Base-by-base conservation (phyloP, 2,797 vertebrate species). In the Ptychobarbus kaznakovi region DNA sequence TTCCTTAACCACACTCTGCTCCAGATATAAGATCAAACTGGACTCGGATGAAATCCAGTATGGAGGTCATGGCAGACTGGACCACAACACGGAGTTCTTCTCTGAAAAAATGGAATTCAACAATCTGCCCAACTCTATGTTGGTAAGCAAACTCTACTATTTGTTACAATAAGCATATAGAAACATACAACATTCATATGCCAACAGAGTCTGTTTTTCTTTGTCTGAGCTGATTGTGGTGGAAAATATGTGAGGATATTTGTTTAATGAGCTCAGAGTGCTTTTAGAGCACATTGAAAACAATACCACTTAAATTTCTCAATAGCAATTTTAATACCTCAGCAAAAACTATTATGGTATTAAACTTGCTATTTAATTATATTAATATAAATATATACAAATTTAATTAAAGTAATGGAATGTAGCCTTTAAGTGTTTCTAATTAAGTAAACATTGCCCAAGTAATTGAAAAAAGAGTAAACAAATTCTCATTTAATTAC, bases 11-110 rank as follows among this genome's bases (percentile, higher is more conserved):
- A 44, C 58, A 40, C 53, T 83, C 83, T 87, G 44, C 78, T 87
- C 51, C 94, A 99, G 96, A 94, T 99, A 97, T 94, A 96, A 95
- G 94, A 97, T 99, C 90, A 96, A 96, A 90, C 95, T 99, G 91
- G 98, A 99, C 92, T 95, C 97, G 44, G 98, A 99, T 90, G 93
- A 92, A 80, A 72, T 0, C 25, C 91, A 91, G 38, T 99, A 98
- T 44, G 98, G 97, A 86, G 98, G 98, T n/a, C 98, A 99, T 90
- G 95, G 96, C 86, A 96, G 98, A 81, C 89, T 99, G 92, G 95
- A 99, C 93, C 97, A 98, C 93, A 93, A 72, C 89, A 98, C 97
- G 0, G 96, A 98, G 20, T 99, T 97, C 93, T 97, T 97, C 92
- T 95, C 96, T 1, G 95, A 98, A 86, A 1, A 92, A 28, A 89